Conservation (phyloP, 2,113 vertebrate species). For the Saguinus imperator region DNA sequence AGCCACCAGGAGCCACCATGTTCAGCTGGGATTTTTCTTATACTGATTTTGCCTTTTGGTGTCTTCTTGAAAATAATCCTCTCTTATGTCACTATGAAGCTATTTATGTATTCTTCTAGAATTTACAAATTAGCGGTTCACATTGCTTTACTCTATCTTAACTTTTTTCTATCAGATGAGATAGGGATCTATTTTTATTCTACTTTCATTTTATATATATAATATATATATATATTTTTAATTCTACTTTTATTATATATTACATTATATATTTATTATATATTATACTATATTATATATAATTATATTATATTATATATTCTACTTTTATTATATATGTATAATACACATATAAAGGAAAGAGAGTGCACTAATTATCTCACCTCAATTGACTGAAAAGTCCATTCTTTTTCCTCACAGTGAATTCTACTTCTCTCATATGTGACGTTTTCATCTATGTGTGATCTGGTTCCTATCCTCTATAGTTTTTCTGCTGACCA, state of each 20-base stretch:
- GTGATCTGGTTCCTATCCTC: rapidly evolving
- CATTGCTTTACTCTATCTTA: neutral
- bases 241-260: too few species aligned
- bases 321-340: neutral
- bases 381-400: neutral
- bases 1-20: too few species aligned
- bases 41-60: neutral
- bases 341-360: neutral
- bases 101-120: neutral
- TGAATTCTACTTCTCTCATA: neutral
- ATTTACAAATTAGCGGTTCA: neutral
- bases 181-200: neutral
- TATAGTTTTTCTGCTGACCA: neutral
- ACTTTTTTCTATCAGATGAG: neutral
- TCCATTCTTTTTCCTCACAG: neutral
- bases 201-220: neutral
- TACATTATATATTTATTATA: too few species aligned
- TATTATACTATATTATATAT: too few species aligned
- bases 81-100: neutral
- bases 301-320: neutral
- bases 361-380: neutral
- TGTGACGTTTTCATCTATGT: neutral
- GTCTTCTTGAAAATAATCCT: neutral
- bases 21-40: neutral
- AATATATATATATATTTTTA: too few species aligned